Base-by-base conservation (phyloP, 2,888 invertebrate species). In the Caenorhabditis drosophilae region DNA sequence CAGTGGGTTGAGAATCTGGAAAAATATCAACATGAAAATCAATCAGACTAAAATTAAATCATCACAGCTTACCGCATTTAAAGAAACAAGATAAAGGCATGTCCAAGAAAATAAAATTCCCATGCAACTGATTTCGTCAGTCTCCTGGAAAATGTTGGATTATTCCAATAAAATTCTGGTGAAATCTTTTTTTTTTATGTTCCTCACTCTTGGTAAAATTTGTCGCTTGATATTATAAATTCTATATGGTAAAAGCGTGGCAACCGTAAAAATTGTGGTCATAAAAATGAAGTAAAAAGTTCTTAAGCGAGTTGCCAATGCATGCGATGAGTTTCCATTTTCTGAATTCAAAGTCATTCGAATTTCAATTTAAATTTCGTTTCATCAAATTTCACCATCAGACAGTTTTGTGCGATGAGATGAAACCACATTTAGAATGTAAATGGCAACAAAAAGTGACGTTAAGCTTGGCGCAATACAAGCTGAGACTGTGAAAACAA, bases 231-330 rank as follows among this genome's bases (percentile, higher is more conserved):
- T 58, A 26, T 69, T 67, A 38, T 69, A 72, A 11, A 81, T 53
- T 15, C 82, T 68, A 46, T 75, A 81, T 6, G 82, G 82, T 4
- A 82, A 67, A 7, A 82, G 66, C 15, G 82, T 82, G 22, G 75
- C 67, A 4, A 80, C 81, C 9, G 76, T 76, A 51, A 76, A 69
- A 18, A 76, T 61, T 0, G 81, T 82, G 18, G 79, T 79, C 80
- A 82, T 82, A 66, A 82, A 82, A 41, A 82, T 80, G 71, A 82
- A 82, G 52, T 82, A 82, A 62, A 82, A 82, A 16, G 82, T 80
- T 38, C 81, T 61, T 49, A 82, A 69, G 26, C 79, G 63, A 1
- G 78, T 63, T 40, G 71, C 61, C 15, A 78, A 52, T 18, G 75
- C 70, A 16, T 70, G 68, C 2, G 73, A 73, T 1, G 64, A 59